Evolutionary conservation across 2,888 invertebrate genomes (phyloP).

Genomic region (Ecdyonurus torrentis): DNA sequence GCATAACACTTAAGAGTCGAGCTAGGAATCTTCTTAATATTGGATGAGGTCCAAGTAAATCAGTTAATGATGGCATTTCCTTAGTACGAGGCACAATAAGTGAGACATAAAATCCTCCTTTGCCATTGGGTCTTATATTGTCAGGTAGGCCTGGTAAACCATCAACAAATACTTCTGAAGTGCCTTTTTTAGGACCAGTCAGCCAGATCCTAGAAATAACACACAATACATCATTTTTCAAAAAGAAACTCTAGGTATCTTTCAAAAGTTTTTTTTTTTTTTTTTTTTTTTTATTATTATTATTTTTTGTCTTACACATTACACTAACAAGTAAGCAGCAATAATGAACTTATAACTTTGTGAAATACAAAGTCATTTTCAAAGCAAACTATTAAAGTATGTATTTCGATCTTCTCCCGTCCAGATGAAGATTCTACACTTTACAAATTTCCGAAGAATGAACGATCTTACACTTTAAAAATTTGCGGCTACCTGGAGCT

Average conservation of each 20-base stretch:
- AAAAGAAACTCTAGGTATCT: not conserved
- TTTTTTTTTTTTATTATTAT: not conserved
- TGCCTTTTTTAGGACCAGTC: conserved; percentile 65
- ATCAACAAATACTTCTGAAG: conserved; percentile 59
- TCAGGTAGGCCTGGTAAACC: conserved; percentile 64
- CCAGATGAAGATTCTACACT: too few species aligned
- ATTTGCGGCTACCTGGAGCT: too few species aligned
- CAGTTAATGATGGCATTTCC: conserved; percentile 36
- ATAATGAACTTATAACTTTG: too few species aligned
- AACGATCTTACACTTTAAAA: too few species aligned
- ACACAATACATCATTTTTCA: too few species aligned
- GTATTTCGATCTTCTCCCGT: too few species aligned
- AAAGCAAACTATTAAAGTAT: too few species aligned
- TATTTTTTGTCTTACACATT: too few species aligned
- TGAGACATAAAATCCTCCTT: conserved; percentile 48
- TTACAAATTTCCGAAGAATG: too few species aligned
- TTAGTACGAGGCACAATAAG: conserved; percentile 36
- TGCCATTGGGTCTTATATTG: conserved; percentile 40
- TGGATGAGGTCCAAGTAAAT: conserved; percentile 42
- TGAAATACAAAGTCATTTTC: too few species aligned
- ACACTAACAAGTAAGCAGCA: too few species aligned
- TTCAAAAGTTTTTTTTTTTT: not conserved
- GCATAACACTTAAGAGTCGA: conserved; percentile 38
- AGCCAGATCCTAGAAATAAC: conserved; percentile 46
- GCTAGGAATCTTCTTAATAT: conserved; percentile 44